Percentiles rank a stretch among this genome's conserved stretches.
phyloP scores from a whole-genome alignment of 2,888 invertebrate species.

The Adela reaumurella region DNA sequence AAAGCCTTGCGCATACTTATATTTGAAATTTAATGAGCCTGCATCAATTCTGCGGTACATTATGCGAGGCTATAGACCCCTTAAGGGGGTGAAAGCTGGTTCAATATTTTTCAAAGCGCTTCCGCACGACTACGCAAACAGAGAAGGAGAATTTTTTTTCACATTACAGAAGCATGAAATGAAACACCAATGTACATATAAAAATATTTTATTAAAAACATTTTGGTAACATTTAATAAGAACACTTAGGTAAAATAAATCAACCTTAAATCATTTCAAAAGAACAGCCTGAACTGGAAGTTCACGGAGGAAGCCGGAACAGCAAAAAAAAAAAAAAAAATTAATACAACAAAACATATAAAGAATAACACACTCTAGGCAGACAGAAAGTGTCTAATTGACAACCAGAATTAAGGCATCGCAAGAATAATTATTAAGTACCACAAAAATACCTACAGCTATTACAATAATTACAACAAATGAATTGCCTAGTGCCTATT shows the following conservation, averaged over 20 bases:
- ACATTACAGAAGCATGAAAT: slow-evolving; percentile 16
- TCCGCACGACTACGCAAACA: background rate
- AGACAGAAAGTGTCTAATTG: slow-evolving; percentile 53
- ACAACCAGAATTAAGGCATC: slow-evolving; percentile 61
- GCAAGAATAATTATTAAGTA: slow-evolving; percentile 60
- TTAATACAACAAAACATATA: slow-evolving; percentile 37
- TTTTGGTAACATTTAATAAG: slow-evolving; percentile 62
- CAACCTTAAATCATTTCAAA: slow-evolving; percentile 57
- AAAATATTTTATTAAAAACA: slow-evolving; percentile 62
- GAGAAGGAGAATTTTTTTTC: background rate
- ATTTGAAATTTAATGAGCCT: no score
- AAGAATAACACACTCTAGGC: slow-evolving; percentile 55
- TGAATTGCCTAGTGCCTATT: slow-evolving; percentile 43
- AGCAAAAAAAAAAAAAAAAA: slow-evolving; percentile 48
- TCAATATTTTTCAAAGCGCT: no score
- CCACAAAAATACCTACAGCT: slow-evolving; percentile 56
- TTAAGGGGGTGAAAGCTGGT: no score
- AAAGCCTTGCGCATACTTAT: no score
- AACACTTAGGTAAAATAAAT: slow-evolving; percentile 61
- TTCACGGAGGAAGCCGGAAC: slow-evolving; percentile 57
- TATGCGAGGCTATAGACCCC: no score
- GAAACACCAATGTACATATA: slow-evolving; percentile 42
- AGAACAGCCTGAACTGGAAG: slow-evolving; percentile 59
- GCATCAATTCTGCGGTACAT: no score
- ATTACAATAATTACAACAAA: slow-evolving; percentile 56